These are phyloP conservation scores for Crocuta crocuta DNA, from an alignment of 2,113 vertebrate genomes.

Conservation along the genomic window DNA sequence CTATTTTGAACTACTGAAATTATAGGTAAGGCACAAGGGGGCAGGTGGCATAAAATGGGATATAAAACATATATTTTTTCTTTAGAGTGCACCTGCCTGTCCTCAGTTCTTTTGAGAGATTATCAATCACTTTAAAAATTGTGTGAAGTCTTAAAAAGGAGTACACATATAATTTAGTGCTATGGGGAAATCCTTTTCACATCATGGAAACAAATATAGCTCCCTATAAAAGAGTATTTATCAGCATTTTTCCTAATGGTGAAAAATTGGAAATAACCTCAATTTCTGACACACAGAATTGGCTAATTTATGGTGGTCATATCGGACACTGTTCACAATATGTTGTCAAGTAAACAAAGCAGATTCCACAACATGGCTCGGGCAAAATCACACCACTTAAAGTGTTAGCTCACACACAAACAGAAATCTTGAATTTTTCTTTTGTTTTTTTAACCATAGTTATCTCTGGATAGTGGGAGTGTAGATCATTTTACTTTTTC, in stretches of 20 bases:
- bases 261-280: slow-evolving; percentile 15
- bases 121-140: slow-evolving; percentile 7
- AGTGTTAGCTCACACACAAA: neutral
- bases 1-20: neutral
- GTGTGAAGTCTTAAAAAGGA: neutral
- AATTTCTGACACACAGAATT: neutral
- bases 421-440: neutral
- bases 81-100: neutral
- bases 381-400: neutral
- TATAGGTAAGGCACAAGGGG: neutral
- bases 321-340: neutral
- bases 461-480: neutral
- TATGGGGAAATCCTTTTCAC: neutral
- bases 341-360: neutral
- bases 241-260: slow-evolving; percentile 45
- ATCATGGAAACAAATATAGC: neutral
- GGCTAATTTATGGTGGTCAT: neutral
- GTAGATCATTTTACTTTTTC: neutral
- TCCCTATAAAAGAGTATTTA: slow-evolving; percentile 7
- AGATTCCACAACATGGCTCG: neutral
- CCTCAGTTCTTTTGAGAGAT: neutral
- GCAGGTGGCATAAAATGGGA: neutral
- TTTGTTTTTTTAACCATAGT: neutral
- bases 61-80: neutral
- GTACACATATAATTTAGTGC: neutral